Evolutionary conservation across 23 tunicate genomes (phyloP), one percentile per base, ranked within the genome.

Genomic region (Aplidium turbinatum): DNA sequence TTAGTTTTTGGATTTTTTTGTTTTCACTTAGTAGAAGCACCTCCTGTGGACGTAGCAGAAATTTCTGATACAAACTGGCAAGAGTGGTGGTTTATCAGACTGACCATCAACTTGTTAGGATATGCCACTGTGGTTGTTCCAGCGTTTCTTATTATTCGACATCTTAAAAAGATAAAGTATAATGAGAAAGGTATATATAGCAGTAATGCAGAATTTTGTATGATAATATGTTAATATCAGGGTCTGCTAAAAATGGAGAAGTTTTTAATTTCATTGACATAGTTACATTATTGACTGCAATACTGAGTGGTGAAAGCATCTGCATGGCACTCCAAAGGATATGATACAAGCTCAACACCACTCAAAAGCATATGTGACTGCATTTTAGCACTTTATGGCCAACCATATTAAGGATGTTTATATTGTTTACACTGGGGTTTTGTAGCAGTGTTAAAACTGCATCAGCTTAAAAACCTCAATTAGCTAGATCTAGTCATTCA

Each of bases 81-180:
- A 46, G 57, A 47, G 18, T 60, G 75, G 27, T 88, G 96, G 96
- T 16, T 81, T 21, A 9, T 81, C 29, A 78, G 86, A 22, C 39
- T 88, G 31, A 11, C 71, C 21, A 23, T 65, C 45, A 88, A 88
- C 56, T 36, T 88, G 40, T 24, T 88, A 3, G 96, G 96, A n/a
- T 88, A 88, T 76, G 83, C 83, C 29, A 74, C 87, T 25, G 73
- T 88, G 16, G 82, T 83, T 4, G 83, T 81, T 57, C 96, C 96
- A 4, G 96, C 96, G 5, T 65, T 46, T 34, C 39, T 88, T 45
- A 22, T 88, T 0, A 81, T 88, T 34, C 31, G 51, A 34, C 70
- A 88, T 51, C 29, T 88, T 21, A 76, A 58, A 55, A 81, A 81
- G 28, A 76, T 81, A 25, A 88, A 88, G 19, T 88, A 88, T 70